Base-by-base conservation (phyloP, 2,888 invertebrate species). In the Tinea pellionella region DNA sequence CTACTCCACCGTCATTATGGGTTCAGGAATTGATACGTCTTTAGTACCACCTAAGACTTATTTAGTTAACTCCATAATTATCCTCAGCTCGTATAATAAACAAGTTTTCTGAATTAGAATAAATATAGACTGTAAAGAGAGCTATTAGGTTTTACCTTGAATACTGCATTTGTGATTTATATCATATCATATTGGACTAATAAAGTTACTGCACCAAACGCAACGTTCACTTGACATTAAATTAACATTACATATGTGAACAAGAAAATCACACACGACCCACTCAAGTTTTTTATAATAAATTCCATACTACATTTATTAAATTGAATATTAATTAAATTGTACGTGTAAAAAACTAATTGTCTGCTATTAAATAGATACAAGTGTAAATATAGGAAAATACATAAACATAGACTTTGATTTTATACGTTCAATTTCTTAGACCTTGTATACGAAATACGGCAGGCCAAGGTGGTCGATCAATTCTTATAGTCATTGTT, bases 121-220 rank as follows among this genome's bases (percentile, higher is more conserved):
- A 72, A 69, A 62, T 66, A 41, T 37, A 55, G 53, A 30, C 55
- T 61, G 60, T 18, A 18, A 37, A 67, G 67, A 72, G 69, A 72
- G 72, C 76, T 80, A 83, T 81, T 80, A 82, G 70, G 66, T 68
- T 67, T 80, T 71, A 67, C 82, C 83, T 83, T 83, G 82, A 77
- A 71, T 62, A 61, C 59, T 66, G 64, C 63, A 67, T 69, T 66
- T 68, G 63, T 68, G 66, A 69, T 69, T 68, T 64, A 66, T 69
- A 63, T 63, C 61, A 62, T 63, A 64, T 60, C 58, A 57, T 53
- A 53, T 53, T 12, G 53, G 9, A 53, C 53, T 53, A 47, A 16
- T 15, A 47, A 16, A 47, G 13, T 16, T 4, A 16, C 15, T 53
- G 53, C 19, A 53, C 53, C 53, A n/a, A 47, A 47, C 2, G 15